Evolutionary conservation across 1,140 invertebrate genomes (phyloP), one percentile per base, ranked within the genome.

Genomic region (Conus betulinus): DNA sequence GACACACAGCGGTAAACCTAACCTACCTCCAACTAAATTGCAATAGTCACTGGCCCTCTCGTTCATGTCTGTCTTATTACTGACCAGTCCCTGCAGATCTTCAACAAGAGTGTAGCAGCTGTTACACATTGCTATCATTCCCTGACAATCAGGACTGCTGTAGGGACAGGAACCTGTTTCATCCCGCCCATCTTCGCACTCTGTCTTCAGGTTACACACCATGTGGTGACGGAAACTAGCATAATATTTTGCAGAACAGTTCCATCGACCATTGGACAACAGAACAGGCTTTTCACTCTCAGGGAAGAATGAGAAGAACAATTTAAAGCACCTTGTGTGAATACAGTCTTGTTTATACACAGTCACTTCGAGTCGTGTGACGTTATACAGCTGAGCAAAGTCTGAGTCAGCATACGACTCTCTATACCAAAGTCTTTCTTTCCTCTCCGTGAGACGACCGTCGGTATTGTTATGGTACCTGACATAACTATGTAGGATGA

Each of bases 121-220:
- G 84, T 85, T 23, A 20, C 84, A 20, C 23, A 85, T 25, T 20
- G 84, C 84, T 17, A 71, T 60, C 17, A 10, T 60, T 10, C 84
- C 84, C 7, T 85, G 55, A 27, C 84, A 85, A 10, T 53, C 57
- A 11, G n/a, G 57, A 71, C 57, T 67, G 84, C 84, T 85, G 84
- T 60, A 85, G 23, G 55, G 55, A 39, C 84, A 85, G 60, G 67
- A 25, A 8, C 53, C 25, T 6, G 53, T 55, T 57, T 85, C 84
- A 23, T 85, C 84, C 84, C 57, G 53, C 3, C 57, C n/a, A 10
- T 55, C 84, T 13, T 71, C 7, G 6, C 84, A 85, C 84, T 85
- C 84, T 51, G 23, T 10, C 5, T 71, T 17, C 57, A 71, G 57
- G 27, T 85, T 85, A 27, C 84, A 85, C 7, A 23, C 57, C 84